Conservation (phyloP, 92 coral and sea anemone genomes). For the Epizoanthus stellaris region DNA sequence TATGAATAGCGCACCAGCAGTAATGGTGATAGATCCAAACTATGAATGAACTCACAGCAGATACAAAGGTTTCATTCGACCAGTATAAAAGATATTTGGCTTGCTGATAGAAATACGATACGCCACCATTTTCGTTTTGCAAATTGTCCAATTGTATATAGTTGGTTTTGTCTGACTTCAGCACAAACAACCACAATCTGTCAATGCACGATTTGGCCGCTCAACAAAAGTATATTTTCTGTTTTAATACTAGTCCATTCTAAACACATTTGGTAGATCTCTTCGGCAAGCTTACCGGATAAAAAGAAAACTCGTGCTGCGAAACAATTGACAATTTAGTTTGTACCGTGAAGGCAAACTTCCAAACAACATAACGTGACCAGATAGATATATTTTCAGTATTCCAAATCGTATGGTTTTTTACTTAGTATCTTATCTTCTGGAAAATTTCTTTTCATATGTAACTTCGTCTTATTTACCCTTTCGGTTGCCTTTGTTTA, state of each 20-base stretch:
- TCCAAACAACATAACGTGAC: neutral
- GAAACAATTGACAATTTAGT: conserved; percentile 2
- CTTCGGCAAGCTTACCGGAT: conserved; percentile 12
- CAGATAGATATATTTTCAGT: no score
- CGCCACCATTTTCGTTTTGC: neutral
- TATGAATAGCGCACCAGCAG: no score
- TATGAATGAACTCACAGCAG: neutral
- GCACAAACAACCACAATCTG: neutral
- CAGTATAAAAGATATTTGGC: neutral
- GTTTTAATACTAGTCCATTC: neutral
- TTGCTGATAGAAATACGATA: neutral
- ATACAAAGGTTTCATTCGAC: neutral
- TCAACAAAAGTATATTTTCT: neutral
- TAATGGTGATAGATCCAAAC: no score
- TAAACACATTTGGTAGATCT: conserved; percentile 9
- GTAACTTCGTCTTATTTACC: neutral
- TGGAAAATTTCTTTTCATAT: neutral
- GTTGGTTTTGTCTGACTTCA: neutral
- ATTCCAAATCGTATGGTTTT: conserved; percentile 8
- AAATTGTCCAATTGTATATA: neutral
- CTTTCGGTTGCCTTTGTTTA: conserved; percentile 28
- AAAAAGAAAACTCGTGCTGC: conserved; percentile 31
- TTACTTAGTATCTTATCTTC: conserved; percentile 22
- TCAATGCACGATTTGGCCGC: neutral
- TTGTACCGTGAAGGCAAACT: neutral